Evolutionary conservation across 2,888 invertebrate genomes (phyloP), one percentile per base, ranked within the genome.

Genomic region (Candidula unifasciata): DNA sequence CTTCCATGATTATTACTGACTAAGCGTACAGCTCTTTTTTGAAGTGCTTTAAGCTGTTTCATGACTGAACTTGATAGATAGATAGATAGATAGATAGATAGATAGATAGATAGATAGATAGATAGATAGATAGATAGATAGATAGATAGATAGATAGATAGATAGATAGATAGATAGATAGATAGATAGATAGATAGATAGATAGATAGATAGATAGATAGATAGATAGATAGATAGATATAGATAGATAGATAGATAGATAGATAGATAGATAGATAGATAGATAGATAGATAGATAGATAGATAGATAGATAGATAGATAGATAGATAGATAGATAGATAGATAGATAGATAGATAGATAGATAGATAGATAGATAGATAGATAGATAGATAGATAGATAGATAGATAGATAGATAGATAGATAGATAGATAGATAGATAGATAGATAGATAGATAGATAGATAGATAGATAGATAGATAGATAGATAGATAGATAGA

Each of bases 21-120:
- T n/a, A n/a, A n/a, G n/a, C n/a, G n/a, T n/a, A n/a, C n/a, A n/a
- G n/a, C n/a, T n/a, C n/a, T n/a, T n/a, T n/a, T n/a, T n/a, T n/a
- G n/a, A n/a, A n/a, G n/a, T n/a, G n/a, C n/a, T n/a, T n/a, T n/a
- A n/a, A n/a, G n/a, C n/a, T n/a, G n/a, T n/a, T n/a, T n/a, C n/a
- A n/a, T n/a, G n/a, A n/a, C n/a, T n/a, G n/a, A n/a, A n/a, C n/a
- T 60, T 60, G 64, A 64, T 8, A 24, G 64, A 64, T 64, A 64
- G 24, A 64, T 64, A 54, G 54, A 54, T 64, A 64, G 64, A 64
- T 64, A 64, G 64, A 64, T 64, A 64, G 13, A 64, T 64, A 64
- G 64, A 64, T 64, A 64, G 64, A 64, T 64, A 16, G 64, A 64
- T 64, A 24, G 64, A 64, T 64, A 64, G 64, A 64, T 64, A 64